phyloP scores from a whole-genome alignment of 1,140 invertebrate genomes.

The Macrosteles quadrilineatus region DNA sequence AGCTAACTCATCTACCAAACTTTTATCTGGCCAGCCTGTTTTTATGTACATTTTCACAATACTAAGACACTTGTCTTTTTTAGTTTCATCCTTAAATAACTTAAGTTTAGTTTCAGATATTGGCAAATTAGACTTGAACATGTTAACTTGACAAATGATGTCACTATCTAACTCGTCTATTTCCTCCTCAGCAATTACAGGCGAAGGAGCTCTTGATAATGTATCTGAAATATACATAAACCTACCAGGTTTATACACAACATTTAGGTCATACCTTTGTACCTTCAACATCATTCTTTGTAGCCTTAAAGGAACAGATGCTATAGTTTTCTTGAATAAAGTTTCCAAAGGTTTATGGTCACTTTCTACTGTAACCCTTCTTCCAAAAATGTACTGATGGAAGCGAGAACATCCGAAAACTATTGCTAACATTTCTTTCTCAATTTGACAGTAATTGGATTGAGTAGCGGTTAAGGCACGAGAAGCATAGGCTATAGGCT shows the following conservation, averaged over 20 bases:
- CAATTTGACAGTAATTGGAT: conserved; percentile 51
- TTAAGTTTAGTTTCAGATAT: conserved; percentile 24
- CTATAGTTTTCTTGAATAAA: conserved; percentile 50
- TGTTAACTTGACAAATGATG: conserved; percentile 24
- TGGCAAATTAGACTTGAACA: conserved; percentile 24
- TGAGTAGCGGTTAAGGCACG: conserved; percentile 44
- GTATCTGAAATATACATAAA: no score
- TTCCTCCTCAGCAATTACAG: conserved; percentile 25
- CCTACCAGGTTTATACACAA: no score
- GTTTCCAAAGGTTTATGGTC: conserved; percentile 50
- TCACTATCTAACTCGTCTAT: conserved; percentile 24
- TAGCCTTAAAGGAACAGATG: conserved; percentile 47
- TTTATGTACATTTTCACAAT: not conserved
- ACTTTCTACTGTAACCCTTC: conserved; percentile 46
- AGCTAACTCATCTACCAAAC: no score
- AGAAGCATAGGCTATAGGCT: conserved; percentile 47
- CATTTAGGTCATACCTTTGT: conserved; percentile 43
- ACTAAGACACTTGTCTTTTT: conserved; percentile 19
- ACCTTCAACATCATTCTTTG: conserved; percentile 50
- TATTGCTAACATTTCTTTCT: conserved; percentile 52
- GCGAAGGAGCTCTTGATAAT: conserved; percentile 34
- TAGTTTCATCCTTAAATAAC: conserved; percentile 21
- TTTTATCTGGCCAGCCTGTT: no score
- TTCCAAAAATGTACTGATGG: conserved; percentile 44
- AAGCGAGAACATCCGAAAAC: conserved; percentile 48